Evolutionary conservation across 2,797 vertebrate species (phyloP).

Genomic region (Gambelia wislizenii): DNA sequence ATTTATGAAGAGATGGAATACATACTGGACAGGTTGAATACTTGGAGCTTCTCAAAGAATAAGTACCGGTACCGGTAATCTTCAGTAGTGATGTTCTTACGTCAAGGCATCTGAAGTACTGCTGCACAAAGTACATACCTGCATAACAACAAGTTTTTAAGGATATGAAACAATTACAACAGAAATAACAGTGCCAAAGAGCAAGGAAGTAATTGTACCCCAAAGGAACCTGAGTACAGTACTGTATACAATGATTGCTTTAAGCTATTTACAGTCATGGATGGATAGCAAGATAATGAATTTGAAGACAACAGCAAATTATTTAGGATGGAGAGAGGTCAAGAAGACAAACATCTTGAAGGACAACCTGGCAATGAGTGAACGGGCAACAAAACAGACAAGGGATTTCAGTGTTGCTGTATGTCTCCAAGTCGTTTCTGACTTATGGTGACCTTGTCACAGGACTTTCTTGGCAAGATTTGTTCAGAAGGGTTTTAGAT

Average conservation of each 20-base stretch:
- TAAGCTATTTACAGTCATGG: no score
- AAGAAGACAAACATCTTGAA: neutral
- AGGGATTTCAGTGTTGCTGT: no score
- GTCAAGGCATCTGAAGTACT: slow-evolving; percentile 70
- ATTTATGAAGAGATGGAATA: slow-evolving; percentile 63
- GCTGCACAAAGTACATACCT: slow-evolving; percentile 84
- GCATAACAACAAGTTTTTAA: slow-evolving; percentile 62
- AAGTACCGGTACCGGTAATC: no score
- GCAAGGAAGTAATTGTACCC: neutral
- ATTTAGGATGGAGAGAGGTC: neutral
- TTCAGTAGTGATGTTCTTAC: slow-evolving; percentile 66
- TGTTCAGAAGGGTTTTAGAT: no score
- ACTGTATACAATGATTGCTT: neutral
- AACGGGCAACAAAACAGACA: neutral
- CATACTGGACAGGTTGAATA: slow-evolving; percentile 84
- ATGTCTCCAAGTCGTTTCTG: no score
- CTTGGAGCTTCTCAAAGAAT: slow-evolving; percentile 64
- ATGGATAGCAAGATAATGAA: neutral
- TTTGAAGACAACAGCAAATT: neutral
- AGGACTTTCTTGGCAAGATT: no score
- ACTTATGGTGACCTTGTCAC: no score
- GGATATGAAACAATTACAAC: slow-evolving; percentile 51
- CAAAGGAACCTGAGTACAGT: neutral
- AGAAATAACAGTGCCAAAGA: neutral
- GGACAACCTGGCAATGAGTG: neutral